Evolutionary conservation across 2,113 vertebrate genomes (phyloP), one percentile per base, ranked within the genome.

Genomic region (Menura novaehollandiae): DNA sequence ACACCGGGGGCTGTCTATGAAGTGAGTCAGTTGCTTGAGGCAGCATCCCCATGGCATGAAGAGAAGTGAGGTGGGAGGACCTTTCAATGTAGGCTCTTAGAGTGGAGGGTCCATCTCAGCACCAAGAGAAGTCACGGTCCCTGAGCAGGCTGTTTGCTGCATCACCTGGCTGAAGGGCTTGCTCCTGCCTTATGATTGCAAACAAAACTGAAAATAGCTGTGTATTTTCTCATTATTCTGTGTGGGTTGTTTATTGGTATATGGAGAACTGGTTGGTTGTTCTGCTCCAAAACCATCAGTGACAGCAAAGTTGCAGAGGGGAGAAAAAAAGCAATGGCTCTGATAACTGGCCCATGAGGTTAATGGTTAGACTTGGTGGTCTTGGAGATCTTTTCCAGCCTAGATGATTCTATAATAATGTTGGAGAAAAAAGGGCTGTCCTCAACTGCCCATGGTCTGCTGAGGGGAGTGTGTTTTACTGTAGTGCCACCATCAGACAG

Each of bases 401-500:
- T 26, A 32, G 16, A 26, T 30, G 28, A 26, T 39, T 53, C 16
- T 68, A 0, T 59, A 17, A 28, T 39, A 41, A 18, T 11, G 28
- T 13, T 80, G 41, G 30, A 39, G 37, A 23, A 58, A 41, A n/a
- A 39, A 18, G 16, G 24, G 11, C 43, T 80, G 19, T 69, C 28
- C 22, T 76, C 72, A 60, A 0, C 12, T 56, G 44, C 14, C n/a
- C 0, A 0, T 2, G 1, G 11, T 41, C 66, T 55, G 12, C 60
- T 85, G 30, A 11, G n/a, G 43, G 23, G 8, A 51, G 9, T 2
- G 0, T 52, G 23, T 59, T 85, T 69, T 64, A 22, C 33, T 46
- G 35, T n/a, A 28, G 7, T 39, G 24, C 30, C 14, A 18, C 27
- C 18, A 9, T 80, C 51, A 27, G 26, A 30, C 10, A 15, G 3